Evolutionary conservation across 2,113 vertebrate species (phyloP).

Genomic region (Apodemus sylvaticus): DNA sequence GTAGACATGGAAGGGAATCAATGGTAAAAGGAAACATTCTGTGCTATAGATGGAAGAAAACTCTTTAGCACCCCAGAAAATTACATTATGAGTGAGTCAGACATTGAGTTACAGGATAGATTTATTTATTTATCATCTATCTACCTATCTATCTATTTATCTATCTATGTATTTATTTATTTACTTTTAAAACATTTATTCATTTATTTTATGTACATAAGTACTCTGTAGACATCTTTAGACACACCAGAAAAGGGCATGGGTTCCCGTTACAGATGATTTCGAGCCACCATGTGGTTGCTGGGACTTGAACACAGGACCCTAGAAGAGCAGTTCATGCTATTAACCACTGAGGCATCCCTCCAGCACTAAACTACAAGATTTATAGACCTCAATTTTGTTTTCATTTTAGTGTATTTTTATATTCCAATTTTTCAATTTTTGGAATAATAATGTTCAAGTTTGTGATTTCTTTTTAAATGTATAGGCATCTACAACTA

Average conservation of each 20-base stretch:
- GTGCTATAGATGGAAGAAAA: neutral
- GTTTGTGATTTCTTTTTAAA: neutral
- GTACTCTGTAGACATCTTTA: no score
- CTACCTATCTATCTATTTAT: no score
- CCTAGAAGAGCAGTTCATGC: no score
- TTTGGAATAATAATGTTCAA: neutral
- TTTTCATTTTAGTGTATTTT: neutral
- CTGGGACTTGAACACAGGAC: no score
- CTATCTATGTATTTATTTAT: no score
- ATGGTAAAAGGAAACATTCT: neutral
- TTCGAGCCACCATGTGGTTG: no score
- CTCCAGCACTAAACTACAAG: neutral
- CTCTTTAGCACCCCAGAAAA: neutral
- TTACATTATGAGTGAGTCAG: neutral
- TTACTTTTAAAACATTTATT: no score
- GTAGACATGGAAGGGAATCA: neutral
- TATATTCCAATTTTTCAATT: neutral
- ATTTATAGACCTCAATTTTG: neutral
- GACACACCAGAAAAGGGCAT: no score
- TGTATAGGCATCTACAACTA: neutral
- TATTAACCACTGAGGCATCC: no score
- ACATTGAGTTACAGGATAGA: neutral
- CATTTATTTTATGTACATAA: no score
- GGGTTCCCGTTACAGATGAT: no score
- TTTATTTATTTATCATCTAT: no score